A percentile compares a stretch with the other conserved stretches of the same genome.
These are phyloP conservation scores for Neolamprologus cancellatus DNA, from an alignment of 2,113 vertebrate species.

Conservation along the genomic window DNA sequence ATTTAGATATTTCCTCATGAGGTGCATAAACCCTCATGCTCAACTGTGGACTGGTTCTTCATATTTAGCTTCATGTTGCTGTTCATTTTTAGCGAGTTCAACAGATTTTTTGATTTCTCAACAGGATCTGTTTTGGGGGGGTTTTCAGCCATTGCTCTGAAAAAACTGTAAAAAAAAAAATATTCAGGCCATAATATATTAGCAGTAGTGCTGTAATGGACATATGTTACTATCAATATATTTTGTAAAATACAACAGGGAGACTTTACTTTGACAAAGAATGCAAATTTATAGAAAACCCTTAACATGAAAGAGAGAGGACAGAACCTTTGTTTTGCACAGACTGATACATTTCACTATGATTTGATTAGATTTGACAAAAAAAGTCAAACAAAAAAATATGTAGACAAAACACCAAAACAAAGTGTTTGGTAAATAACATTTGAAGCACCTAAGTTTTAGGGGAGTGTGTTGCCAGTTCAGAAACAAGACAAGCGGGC, in stretches of 20 bases:
- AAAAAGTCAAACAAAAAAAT: neutral
- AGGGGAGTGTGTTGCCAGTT: neutral
- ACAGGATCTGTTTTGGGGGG: accelerated
- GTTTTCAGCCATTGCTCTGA: accelerated
- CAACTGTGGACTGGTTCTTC: neutral
- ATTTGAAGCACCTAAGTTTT: neutral
- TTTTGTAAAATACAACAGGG: neutral
- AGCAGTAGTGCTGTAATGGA: neutral
- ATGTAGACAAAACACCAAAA: accelerated
- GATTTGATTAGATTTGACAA: neutral
- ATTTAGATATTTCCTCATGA: neutral
- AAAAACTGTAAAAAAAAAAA: accelerated
- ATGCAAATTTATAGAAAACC: neutral
- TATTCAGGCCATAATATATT: neutral
- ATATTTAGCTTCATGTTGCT: neutral
- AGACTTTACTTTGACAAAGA: neutral
- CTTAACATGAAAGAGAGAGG: neutral
- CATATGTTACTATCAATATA: neutral
- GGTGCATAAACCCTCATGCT: neutral
- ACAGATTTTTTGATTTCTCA: neutral
- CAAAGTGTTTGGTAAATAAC: neutral
- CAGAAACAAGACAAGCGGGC: neutral
- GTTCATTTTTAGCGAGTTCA: neutral
- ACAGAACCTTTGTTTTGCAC: neutral
- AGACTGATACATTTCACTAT: neutral